phyloP scores from a whole-genome alignment of 2,113 vertebrate species.

The Bufo gargarizans region DNA sequence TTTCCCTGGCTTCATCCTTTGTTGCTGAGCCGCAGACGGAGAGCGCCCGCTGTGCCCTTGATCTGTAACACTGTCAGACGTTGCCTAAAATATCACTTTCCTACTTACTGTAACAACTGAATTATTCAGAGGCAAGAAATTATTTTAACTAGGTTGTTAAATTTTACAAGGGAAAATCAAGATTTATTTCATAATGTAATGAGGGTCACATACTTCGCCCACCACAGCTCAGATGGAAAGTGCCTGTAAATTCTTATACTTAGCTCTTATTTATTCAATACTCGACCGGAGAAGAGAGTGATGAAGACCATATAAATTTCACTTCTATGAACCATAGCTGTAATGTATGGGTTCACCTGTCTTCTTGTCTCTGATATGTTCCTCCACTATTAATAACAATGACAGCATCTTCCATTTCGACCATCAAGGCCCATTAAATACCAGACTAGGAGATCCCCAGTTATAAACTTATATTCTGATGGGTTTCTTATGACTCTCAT shows the following conservation, averaged over 20 bases:
- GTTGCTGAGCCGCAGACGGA: neutral
- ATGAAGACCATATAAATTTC: neutral
- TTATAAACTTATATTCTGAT: neutral
- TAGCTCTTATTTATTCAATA: neutral
- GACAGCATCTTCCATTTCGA: neutral
- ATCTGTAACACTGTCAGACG: constrained; percentile 1
- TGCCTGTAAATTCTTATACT: neutral
- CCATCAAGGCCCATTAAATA: neutral
- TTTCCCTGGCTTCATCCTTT: neutral
- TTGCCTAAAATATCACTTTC: neutral
- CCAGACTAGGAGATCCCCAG: neutral
- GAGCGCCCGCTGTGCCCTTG: constrained; percentile 5
- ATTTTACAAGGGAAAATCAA: constrained; percentile 19
- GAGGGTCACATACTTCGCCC: constrained; percentile 4
- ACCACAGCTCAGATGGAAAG: neutral
- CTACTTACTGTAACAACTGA: constrained; percentile 13
- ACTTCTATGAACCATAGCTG: neutral
- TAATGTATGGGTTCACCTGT: neutral
- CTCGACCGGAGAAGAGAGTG: neutral
- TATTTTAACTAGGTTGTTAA: constrained; percentile 10
- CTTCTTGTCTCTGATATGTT: neutral
- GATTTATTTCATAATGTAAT: constrained; percentile 11
- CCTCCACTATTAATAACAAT: neutral
- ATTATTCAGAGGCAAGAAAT: constrained; percentile 27
- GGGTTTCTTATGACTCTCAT: neutral